Evolutionary conservation across 2,113 vertebrate species (phyloP).

Genomic region (Marmota flaviventris): DNA sequence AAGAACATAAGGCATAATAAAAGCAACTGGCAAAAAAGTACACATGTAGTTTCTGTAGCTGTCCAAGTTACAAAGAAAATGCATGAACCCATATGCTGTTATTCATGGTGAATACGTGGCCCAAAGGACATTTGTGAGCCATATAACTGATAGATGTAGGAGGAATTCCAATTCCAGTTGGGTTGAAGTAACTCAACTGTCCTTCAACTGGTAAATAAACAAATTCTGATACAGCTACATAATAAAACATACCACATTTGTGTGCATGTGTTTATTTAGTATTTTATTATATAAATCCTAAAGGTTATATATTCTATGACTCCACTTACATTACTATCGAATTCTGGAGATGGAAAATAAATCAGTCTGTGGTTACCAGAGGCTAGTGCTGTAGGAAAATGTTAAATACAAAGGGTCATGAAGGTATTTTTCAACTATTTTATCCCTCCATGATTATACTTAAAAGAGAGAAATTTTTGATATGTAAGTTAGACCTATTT

Average conservation of each 20-base stretch:
- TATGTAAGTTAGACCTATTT: not conserved
- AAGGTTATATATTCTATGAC: not conserved
- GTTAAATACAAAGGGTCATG: not conserved
- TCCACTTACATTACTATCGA: not conserved
- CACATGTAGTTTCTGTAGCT: not conserved
- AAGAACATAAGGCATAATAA: not conserved
- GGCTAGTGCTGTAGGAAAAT: not conserved
- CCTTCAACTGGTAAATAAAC: not conserved
- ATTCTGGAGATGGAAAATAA: not conserved
- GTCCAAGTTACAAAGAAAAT: not conserved
- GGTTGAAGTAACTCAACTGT: not conserved
- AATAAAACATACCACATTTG: not conserved
- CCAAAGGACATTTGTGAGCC: not conserved
- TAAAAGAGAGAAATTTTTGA: not conserved
- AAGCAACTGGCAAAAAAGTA: not conserved
- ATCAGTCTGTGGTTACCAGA: not conserved
- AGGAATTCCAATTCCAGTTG: not conserved
- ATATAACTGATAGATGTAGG: not conserved
- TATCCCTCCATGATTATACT: not conserved
- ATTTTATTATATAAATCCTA: not conserved
- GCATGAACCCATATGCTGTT: not conserved
- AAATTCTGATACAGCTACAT: not conserved
- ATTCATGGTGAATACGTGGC: not conserved
- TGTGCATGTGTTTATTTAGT: not conserved
- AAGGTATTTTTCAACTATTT: not conserved